Base-by-base conservation (phyloP, 2,113 vertebrate genomes). In the Catharus bicknelli region DNA sequence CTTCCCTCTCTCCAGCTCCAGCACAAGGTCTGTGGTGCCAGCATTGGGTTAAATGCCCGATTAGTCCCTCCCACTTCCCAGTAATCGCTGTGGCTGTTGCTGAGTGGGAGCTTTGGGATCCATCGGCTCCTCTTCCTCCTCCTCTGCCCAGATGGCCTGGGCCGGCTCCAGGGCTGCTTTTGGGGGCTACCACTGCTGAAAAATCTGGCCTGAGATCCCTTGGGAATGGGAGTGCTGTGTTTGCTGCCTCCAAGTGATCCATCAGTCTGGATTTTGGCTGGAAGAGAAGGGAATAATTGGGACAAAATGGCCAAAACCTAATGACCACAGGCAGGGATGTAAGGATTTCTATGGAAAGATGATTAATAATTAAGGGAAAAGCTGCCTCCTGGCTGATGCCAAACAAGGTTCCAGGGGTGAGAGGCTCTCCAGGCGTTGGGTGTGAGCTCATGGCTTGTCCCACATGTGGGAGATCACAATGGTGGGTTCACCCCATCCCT, bases 61-160 rank as follows among this genome's bases (percentile, higher is more conserved):
- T 92, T 86, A 94, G 73, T 92, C 57, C 27, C 40, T 93, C 9
- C 1, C 61, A 34, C 73, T 72, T 90, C 0, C 19, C 48, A 27
- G 30, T 69, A 93, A 95, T 93, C 0, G 6, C 82, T 47, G 75
- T 80, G 78, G 86, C 53, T 79, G 74, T 20, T 94, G 86, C 88
- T 90, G 93, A 70, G 86, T 9, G 61, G 85, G 94, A 93, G 73
- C 86, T 4, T 79, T 51, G 86, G 92, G 94, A 93, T 83, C 76
- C 88, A 78, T 86, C 86, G 70, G 29, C 68, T 95, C 81, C 74
- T 86, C 83, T 61, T 91, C 90, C 83, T 91, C 67, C 75, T 77
- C 34, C 26, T 47, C 61, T 70, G 89, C 17, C 82, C 88, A 86
- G 86, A 75, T 92, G 93, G 38, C 47, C 69, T 76, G 70, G 82